These are phyloP conservation scores for Tyrophagus putrescentiae DNA, from an alignment of 1,140 invertebrate genomes.

Conservation along the genomic window DNA sequence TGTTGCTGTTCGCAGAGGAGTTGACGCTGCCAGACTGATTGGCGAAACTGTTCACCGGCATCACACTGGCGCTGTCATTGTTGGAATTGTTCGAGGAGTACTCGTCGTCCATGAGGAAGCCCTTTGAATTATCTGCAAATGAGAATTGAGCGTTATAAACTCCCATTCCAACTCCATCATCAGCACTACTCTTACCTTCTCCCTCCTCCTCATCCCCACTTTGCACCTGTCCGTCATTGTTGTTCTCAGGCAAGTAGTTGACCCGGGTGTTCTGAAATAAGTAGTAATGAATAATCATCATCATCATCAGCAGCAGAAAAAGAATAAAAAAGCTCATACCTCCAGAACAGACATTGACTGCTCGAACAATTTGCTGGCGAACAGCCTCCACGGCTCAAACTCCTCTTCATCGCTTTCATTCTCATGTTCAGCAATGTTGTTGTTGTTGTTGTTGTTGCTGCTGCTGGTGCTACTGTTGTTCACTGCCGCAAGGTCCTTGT, in stretches of 20 bases:
- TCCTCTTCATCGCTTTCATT: slow-evolving; percentile 14
- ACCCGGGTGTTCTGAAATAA: slow-evolving; percentile 9
- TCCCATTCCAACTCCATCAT: no score
- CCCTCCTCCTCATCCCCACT: slow-evolving; percentile 11
- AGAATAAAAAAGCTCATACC: not conserved
- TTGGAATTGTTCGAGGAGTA: slow-evolving; percentile 15
- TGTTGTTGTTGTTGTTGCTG: not conserved
- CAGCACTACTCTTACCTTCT: not conserved
- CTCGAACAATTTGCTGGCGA: slow-evolving; percentile 23
- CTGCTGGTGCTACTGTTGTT: not conserved
- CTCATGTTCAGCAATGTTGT: not conserved
- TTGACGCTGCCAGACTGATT: not conserved
- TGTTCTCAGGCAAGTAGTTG: slow-evolving; percentile 17
- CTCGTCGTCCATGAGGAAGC: slow-evolving; percentile 10
- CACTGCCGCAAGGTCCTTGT: not conserved
- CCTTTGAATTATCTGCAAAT: not conserved
- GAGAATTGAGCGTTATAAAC: no score
- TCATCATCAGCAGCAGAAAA: no score
- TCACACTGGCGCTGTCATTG: not conserved
- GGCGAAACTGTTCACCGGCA: slow-evolving; percentile 6
- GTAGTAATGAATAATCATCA: slow-evolving; percentile 5
- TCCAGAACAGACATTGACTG: slow-evolving; percentile 21
- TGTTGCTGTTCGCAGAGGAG: not conserved
- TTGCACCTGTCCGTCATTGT: not conserved
- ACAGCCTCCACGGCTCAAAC: no score